A percentile compares a stretch with the other conserved stretches of the same genome.
Evolutionary conservation across 2,113 vertebrate genomes (phyloP).

Genomic region (Notothenia rossii): DNA sequence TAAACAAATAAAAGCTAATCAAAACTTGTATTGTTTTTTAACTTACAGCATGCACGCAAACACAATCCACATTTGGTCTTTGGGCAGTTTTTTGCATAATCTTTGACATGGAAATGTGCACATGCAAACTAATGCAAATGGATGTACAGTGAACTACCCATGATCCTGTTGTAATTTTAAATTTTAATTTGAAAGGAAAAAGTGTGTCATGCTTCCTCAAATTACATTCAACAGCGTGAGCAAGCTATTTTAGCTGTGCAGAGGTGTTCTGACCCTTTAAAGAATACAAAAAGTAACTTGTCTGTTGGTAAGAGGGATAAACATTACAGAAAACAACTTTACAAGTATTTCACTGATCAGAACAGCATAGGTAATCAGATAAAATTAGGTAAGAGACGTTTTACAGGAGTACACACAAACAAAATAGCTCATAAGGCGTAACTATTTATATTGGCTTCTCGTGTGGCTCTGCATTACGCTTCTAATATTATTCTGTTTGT

Average conservation of each 20-base stretch:
- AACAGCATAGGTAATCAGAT: background rate
- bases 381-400: background rate
- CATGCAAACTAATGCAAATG: constrained; percentile 22
- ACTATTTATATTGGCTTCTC: background rate
- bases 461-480: background rate
- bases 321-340: background rate
- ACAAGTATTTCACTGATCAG: background rate
- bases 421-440: background rate
- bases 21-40: background rate
- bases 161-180: background rate
- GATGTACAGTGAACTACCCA: background rate
- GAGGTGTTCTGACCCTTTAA: background rate
- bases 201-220: background rate
- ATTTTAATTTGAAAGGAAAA: too few relatives aligned
- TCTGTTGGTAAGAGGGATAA: background rate
- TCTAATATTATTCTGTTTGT: constrained; percentile 8
- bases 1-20: background rate
- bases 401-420: background rate
- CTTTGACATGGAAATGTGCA: background rate
- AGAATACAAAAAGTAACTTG: background rate
- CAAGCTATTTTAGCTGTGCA: background rate
- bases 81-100: background rate
- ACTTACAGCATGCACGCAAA: constrained; percentile 12
- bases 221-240: background rate
- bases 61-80: background rate